Percentiles rank a stretch among this genome's conserved stretches.
Evolutionary conservation across 1,140 invertebrate species (phyloP).

Genomic region (Drosophila kohkoa): DNA sequence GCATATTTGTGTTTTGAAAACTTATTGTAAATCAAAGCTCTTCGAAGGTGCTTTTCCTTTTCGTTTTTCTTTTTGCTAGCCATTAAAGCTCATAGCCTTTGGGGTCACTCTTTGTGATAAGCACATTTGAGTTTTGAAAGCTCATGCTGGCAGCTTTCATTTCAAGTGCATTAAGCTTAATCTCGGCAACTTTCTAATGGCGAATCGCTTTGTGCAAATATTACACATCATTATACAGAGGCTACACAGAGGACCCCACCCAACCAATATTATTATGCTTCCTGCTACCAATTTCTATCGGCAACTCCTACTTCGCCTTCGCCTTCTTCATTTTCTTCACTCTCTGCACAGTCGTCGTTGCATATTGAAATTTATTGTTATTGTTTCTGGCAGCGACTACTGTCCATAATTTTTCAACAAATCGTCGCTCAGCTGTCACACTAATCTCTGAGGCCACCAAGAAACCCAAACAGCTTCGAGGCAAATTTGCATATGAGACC

Average conservation of each 20-base stretch:
- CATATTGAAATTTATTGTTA: constrained; percentile 71
- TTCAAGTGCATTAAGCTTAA: constrained; percentile 44
- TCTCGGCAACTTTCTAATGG: constrained; percentile 49
- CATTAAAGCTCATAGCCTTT: constrained; percentile 18
- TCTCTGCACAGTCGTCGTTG: background rate
- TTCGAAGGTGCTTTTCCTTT: background rate
- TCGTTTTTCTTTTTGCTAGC: constrained; percentile 7
- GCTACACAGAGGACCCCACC: constrained; percentile 27
- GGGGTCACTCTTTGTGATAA: constrained; percentile 9
- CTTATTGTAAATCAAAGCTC: background rate
- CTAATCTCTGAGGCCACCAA: constrained; percentile 65
- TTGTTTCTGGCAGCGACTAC: constrained; percentile 71
- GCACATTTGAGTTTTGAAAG: constrained; percentile 39
- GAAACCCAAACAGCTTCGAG: constrained; percentile 20
- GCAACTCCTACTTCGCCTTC: background rate
- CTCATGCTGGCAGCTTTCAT: constrained; percentile 37
- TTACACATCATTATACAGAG: constrained; percentile 55
- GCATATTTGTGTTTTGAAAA: constrained; percentile 35
- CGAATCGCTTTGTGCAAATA: constrained; percentile 32
- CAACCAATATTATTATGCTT: constrained; percentile 22
- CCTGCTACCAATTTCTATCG: constrained; percentile 33
- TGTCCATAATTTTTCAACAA: constrained; percentile 82
- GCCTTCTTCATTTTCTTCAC: background rate
- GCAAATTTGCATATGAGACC: constrained; percentile 72
- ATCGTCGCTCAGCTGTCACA: constrained; percentile 82